Base-by-base conservation (phyloP, 2,113 vertebrate genomes). In the Ondatra zibethicus region DNA sequence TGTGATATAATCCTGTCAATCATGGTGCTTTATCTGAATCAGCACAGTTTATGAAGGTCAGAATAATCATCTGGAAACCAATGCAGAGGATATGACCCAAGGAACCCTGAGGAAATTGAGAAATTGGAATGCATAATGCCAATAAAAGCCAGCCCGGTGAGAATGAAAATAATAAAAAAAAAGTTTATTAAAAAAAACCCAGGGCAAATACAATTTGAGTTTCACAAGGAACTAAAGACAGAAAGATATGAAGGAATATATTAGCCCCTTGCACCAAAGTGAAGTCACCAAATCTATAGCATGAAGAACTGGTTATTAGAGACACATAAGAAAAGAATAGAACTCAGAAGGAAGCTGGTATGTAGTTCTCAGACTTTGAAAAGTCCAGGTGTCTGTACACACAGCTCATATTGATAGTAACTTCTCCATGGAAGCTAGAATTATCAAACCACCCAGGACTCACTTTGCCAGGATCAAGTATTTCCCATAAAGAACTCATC, bases 161-260 rank as follows among this genome's bases (percentile, higher is more conserved):
- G 89, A 72, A 95, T 47, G 61, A 95, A 98, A 97, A 39, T 61
- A 82, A 82, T 82, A 82, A 12, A 92, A 97, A 97, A 55, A 94
- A 68, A 47, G 47, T 78, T 94, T n/a, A 96, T 96, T 96, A 95
- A 66, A 96, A 97, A 97, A 92, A 58, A 93, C 82, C 0, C 77
- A 88, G 5, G 36, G 42, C 93, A 9, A 0, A 31, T 63, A 95
- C 39, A 89, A 90, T 90, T 68, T 88, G 68, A 95, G 86, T 14
- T 29, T 58, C 52, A 63, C 7, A 39, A 65, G 55, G 86, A 16
- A 68, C 36, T 16, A 27, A 16, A 77, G 27, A 39, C 12, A 50
- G 84, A 87, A 85, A 89, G 58, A 68, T 29, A 73, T 1, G 65
- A 93, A 90, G 39, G 89, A 82, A 80, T 78, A 4, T 42, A 65